Evolutionary conservation across 37 sponge, comb jelly and placozoan genomes (phyloP).

Genomic region (Hexactinellida sp.): DNA sequence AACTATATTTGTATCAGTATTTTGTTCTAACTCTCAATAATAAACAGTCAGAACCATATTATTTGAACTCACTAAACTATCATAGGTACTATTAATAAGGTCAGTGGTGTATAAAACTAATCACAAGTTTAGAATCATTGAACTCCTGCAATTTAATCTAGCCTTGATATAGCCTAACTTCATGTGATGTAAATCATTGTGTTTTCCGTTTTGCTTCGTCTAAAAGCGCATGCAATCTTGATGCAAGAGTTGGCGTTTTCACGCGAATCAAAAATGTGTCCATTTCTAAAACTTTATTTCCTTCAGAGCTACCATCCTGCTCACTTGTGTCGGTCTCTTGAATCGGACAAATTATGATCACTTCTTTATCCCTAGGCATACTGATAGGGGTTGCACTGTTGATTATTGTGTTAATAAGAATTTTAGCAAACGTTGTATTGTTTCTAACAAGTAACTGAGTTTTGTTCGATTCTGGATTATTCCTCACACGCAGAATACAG

Average conservation of each 20-base stretch:
- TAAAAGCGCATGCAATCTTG: background rate
- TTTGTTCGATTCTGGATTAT: background rate
- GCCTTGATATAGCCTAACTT: background rate
- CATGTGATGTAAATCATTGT: background rate
- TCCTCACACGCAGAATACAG: background rate
- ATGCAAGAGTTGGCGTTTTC: background rate
- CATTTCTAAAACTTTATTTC: background rate
- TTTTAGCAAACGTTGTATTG: background rate
- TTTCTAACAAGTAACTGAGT: constrained; percentile 1
- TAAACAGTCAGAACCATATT: background rate
- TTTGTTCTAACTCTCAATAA: no score
- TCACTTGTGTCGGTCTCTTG: background rate
- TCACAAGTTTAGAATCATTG: constrained; percentile 4
- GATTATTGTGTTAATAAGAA: background rate
- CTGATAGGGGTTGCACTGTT: background rate
- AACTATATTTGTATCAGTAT: no score
- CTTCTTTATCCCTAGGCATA: background rate
- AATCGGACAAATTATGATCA: background rate
- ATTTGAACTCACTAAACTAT: constrained; percentile 6
- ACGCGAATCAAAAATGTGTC: constrained; percentile 16
- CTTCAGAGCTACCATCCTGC: background rate
- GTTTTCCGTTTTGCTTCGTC: constrained; percentile 1
- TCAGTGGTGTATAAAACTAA: constrained; percentile 17
- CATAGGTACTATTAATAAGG: constrained; percentile 1
- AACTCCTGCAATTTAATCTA: constrained; percentile 11